Conservation (phyloP, 2,113 vertebrate species). For the Carollia perspicillata region DNA sequence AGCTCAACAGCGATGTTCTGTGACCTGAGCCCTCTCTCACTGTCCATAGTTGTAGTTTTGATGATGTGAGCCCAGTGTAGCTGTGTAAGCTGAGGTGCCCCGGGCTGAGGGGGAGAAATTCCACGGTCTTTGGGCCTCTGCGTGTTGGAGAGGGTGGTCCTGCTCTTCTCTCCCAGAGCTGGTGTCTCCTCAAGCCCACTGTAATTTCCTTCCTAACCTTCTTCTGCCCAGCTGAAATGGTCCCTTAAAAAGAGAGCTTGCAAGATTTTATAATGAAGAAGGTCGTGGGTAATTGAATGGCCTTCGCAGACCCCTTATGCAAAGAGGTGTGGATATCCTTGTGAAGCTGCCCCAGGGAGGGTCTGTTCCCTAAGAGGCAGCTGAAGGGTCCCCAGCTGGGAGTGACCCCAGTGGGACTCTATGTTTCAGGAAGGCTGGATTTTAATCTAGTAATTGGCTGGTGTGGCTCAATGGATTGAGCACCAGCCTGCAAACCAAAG, state of each 20-base stretch:
- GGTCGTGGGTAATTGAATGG: background rate
- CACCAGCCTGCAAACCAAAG: too few relatives aligned
- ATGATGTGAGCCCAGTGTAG: background rate
- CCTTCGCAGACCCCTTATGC: background rate
- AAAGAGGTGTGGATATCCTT: background rate
- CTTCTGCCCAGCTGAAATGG: background rate
- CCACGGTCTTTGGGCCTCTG: background rate
- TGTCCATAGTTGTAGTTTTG: background rate
- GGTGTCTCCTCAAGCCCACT: background rate
- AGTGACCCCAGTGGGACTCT: background rate
- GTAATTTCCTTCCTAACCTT: background rate
- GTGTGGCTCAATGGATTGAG: too few relatives aligned
- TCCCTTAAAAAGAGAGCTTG: background rate
- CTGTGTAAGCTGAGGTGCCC: background rate
- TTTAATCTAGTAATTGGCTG: background rate
- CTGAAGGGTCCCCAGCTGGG: background rate
- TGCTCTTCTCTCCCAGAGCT: background rate
- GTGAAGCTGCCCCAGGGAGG: background rate
- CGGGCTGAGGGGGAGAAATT: background rate
- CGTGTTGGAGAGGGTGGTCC: background rate
- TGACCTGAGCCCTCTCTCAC: background rate
- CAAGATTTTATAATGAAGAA: background rate
- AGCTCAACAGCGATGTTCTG: background rate
- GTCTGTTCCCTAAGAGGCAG: background rate
- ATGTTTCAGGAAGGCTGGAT: background rate